Evolutionary conservation across 2,113 vertebrate species (phyloP).

Genomic region (Chelonoidis abingdonii): DNA sequence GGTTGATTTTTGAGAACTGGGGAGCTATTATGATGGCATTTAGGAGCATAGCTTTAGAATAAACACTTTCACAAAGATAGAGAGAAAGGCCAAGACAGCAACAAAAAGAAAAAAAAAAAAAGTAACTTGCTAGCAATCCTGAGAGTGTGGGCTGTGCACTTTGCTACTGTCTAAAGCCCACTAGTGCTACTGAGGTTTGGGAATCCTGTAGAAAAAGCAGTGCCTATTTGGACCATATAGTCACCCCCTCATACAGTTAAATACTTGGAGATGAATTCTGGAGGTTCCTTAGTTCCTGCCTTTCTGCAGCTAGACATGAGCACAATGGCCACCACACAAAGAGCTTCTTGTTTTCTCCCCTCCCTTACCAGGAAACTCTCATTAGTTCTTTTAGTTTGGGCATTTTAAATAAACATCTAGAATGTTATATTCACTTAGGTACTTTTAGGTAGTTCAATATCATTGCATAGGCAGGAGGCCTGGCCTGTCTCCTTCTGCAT

Average conservation of each 20-base stretch:
- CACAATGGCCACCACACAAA: neutral
- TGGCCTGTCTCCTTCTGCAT: neutral
- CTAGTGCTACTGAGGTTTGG: neutral
- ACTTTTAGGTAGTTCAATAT: neutral
- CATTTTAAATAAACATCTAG: neutral
- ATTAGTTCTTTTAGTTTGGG: neutral
- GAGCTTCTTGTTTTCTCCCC: neutral
- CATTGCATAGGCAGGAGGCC: neutral
- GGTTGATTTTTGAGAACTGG: constrained; percentile 38
- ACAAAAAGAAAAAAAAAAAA: neutral
- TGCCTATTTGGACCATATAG: neutral
- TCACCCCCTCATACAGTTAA: neutral
- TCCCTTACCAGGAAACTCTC: neutral
- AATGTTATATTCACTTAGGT: neutral
- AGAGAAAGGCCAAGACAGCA: constrained; percentile 34
- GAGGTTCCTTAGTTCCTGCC: neutral
- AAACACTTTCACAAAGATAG: constrained; percentile 22
- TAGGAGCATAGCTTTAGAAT: neutral
- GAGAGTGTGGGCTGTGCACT: constrained; percentile 32
- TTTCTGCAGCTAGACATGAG: neutral
- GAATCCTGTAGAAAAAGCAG: neutral
- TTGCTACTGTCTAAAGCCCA: neutral
- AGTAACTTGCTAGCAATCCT: neutral
- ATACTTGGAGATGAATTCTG: neutral
- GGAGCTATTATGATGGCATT: constrained; percentile 31